Conservation (phyloP, 2,113 vertebrate species). For the Rana temporaria region DNA sequence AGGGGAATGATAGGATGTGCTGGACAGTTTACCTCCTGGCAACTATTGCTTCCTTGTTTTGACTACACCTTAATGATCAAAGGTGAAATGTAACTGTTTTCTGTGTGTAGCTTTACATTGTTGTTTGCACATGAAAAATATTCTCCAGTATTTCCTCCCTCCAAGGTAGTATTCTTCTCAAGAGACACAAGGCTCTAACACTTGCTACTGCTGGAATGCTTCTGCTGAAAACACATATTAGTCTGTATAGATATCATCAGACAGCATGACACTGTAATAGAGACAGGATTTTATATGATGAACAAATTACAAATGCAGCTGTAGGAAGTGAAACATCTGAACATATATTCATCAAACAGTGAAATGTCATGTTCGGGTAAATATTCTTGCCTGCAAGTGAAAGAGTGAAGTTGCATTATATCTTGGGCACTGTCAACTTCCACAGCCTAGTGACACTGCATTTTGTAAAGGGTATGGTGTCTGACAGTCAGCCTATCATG, state of each 20-base stretch:
- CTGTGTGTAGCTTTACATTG: too few species aligned
- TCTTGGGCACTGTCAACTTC: background rate
- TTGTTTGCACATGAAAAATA: too few species aligned
- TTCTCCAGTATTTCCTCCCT: too few species aligned
- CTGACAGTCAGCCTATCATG: background rate
- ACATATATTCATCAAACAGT: background rate
- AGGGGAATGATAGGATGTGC: too few species aligned
- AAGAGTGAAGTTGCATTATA: background rate
- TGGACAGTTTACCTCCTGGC: too few species aligned
- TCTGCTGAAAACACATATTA: too few species aligned
- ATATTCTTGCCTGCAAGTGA: background rate
- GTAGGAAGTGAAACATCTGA: background rate
- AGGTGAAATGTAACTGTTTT: too few species aligned
- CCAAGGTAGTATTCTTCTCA: too few species aligned
- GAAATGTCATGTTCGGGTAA: background rate
- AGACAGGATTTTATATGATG: background rate
- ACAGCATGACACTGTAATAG: background rate
- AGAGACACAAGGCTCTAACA: too few species aligned
- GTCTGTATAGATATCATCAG: background rate
- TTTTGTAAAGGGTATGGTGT: background rate
- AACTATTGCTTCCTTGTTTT: too few species aligned
- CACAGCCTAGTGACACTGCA: background rate
- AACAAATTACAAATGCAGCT: background rate
- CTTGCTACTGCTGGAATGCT: too few species aligned
- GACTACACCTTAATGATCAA: too few species aligned